Base-by-base conservation (phyloP, 2,113 vertebrate genomes). In the Notarius lentiginosus region DNA sequence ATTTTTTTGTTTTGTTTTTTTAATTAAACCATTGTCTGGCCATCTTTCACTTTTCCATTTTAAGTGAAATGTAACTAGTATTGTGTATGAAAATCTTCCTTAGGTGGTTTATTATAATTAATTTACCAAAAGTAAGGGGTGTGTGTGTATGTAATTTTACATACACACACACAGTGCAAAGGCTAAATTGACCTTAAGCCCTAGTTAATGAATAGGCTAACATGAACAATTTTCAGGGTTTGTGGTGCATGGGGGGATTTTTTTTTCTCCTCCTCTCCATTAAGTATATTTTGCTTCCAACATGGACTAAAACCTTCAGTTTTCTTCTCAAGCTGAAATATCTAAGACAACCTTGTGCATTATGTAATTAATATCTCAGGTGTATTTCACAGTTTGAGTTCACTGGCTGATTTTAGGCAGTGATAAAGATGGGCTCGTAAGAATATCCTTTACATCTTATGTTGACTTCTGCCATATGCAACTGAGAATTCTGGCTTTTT, bases 141-240 rank as follows among this genome's bases (percentile, higher is more conserved):
- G 60, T 15, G 30, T 86, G 76, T 86, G 68, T 49, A 68, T 82
- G 55, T 79, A 9, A 27, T 56, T 61, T 82, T 30, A 30, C 30
- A 41, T 3, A 41, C 34, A 41, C 34, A 41, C 34, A 41, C 41
- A 4, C 22, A 77, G n/a, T 83, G 60, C 81, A 72, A 14, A 41
- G 61, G 47, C 34, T 34, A 73, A 87, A 87, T 20, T 80, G 15
- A 79, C 84, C 56, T 61, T 86, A 55, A 58, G 49, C 79, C 15
- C 68, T 82, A 41, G 30, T 30, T 82, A 47, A 75, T 70, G 24
- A 73, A 60, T 87, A 72, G 27, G 58, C 53, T 75, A 4, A 79
- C 53, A 51, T 84, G 80, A 51, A 56, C 20, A 60, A 24, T 75
- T 86, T 86, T 86, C 84, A 86, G 81, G 66, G 87, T 88, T 88